phyloP scores from a whole-genome alignment of 30 jellyfish, hydroid and myxozoan genomes.

The Cassiopea andromeda region DNA sequence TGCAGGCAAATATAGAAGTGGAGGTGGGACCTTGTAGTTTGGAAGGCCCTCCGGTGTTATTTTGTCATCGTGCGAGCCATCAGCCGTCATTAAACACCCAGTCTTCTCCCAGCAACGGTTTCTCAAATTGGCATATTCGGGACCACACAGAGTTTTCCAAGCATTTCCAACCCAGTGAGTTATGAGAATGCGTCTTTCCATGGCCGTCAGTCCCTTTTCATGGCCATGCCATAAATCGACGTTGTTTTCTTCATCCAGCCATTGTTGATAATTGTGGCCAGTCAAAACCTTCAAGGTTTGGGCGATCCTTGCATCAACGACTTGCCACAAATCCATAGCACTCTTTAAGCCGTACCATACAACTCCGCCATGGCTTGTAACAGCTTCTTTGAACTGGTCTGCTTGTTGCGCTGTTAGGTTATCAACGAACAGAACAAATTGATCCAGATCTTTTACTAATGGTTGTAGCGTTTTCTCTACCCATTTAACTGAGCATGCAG shows the following conservation, averaged over 20 bases:
- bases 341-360: constrained; percentile 15
- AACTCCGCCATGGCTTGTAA: no score
- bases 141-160: no score
- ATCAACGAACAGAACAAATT: constrained; percentile 70
- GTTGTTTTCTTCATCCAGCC: neutral
- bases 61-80: no score
- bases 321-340: constrained; percentile 80
- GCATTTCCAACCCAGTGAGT: no score
- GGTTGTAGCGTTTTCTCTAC: constrained; percentile 7
- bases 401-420: constrained; percentile 71
- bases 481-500: no score
- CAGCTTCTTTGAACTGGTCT: constrained; percentile 37
- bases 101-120: no score
- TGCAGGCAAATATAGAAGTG: no score
- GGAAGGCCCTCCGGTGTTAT: no score
- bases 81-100: no score
- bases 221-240: neutral
- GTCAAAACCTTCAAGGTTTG: constrained; percentile 65
- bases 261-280: constrained; percentile 9
- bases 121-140: no score
- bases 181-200: no score
- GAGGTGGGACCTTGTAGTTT: no score
- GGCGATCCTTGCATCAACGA: constrained; percentile 81
- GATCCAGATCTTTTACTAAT: constrained; percentile 42
- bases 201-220: neutral